A percentile compares a stretch with the other conserved stretches of the same genome.
phyloP scores from a whole-genome alignment of 35 echinoderm and acorn worm genomes.

The Diadema setosum region DNA sequence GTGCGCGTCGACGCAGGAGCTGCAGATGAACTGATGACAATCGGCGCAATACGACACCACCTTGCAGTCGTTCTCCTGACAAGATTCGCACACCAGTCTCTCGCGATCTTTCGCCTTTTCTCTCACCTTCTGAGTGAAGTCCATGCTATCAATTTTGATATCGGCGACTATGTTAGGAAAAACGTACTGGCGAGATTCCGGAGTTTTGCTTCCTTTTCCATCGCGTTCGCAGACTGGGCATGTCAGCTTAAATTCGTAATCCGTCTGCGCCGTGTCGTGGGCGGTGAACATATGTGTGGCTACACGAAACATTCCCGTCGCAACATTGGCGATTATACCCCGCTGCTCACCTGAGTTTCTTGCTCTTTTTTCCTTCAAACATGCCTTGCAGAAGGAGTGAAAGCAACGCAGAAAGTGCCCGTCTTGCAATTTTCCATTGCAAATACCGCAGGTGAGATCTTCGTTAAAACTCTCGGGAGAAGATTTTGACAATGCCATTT shows the following conservation, averaged over 20 bases:
- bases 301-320: background rate
- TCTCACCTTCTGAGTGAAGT: background rate
- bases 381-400: background rate
- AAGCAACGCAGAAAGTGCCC: background rate
- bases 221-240: background rate
- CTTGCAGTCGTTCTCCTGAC: background rate
- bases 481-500: background rate
- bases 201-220: background rate
- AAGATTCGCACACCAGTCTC: background rate
- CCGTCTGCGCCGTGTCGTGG: background rate
- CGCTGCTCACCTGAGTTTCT: background rate
- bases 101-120: background rate
- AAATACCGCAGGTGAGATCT: background rate
- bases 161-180: background rate
- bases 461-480: background rate
- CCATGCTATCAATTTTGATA: background rate
- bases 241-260: background rate
- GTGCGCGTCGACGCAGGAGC: background rate
- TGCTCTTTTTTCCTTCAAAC: background rate
- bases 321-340: background rate
- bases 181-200: background rate
- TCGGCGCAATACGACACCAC: background rate
- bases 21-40: background rate
- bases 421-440: background rate
- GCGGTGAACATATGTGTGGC: background rate